Conservation (phyloP, 2,888 invertebrate species). For the Callosobruchus maculatus region DNA sequence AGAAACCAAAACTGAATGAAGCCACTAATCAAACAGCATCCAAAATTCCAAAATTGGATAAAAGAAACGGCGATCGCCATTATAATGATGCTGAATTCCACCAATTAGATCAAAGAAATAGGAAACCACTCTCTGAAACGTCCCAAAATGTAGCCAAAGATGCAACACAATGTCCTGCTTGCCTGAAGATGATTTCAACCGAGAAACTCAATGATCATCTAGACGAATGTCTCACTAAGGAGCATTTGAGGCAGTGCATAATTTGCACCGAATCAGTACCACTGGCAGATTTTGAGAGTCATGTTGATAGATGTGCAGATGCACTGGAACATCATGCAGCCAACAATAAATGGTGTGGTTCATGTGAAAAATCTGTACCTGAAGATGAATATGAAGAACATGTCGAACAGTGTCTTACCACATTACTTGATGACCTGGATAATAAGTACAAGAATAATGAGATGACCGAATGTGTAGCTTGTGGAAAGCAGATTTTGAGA, state of each 20-base stretch:
- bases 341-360: conserved; percentile 47
- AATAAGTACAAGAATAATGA: conserved; percentile 13
- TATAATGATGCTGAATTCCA: background rate
- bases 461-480: conserved; percentile 44
- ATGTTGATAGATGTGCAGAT: conserved; percentile 20
- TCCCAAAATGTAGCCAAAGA: background rate
- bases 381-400: conserved; percentile 41
- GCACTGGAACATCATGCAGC: background rate
- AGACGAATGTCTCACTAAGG: conserved; percentile 28
- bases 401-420: conserved; percentile 53
- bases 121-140: background rate
- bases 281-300: conserved; percentile 19
- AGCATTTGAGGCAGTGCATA: conserved; percentile 18
- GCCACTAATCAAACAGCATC: background rate
- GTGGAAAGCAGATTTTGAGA: conserved; percentile 40
- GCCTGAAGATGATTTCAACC: conserved; percentile 32
- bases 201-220: conserved; percentile 42
- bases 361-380: conserved; percentile 48
- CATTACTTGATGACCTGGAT: conserved; percentile 50
- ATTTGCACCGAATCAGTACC: conserved; percentile 19
- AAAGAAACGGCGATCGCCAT: background rate
- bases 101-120: conserved; percentile 26
- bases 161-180: conserved; percentile 44
- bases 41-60: background rate
- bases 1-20: background rate